These are phyloP conservation scores for Dendropsophus ebraccatus DNA, from an alignment of 2,113 vertebrate species.

Conservation along the genomic window DNA sequence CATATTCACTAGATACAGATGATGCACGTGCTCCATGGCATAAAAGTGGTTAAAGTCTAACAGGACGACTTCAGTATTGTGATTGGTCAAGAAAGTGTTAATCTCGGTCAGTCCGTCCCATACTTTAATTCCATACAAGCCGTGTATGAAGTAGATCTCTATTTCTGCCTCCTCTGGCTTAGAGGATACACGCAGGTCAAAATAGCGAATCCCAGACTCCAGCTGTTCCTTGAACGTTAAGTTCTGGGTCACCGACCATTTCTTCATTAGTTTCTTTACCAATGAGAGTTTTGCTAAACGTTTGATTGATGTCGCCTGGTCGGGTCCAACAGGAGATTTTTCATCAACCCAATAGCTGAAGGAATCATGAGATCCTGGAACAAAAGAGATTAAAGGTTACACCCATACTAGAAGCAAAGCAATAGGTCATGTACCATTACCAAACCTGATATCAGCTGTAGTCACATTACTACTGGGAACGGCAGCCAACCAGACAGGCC, in stretches of 20 bases:
- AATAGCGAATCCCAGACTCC: conserved; percentile 95
- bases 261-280: conserved; percentile 87
- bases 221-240: conserved; percentile 93
- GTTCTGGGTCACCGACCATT: conserved; percentile 92
- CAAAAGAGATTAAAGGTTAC: conserved; percentile 42
- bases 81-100: conserved; percentile 81
- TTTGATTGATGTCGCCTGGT: conserved; percentile 81
- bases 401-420: neutral
- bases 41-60: conserved; percentile 98
- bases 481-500: neutral
- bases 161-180: conserved; percentile 85
- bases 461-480: too few species aligned
- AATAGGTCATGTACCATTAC: neutral
- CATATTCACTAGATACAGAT: conserved; percentile 80
- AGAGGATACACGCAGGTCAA: conserved; percentile 95
- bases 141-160: conserved; percentile 95
- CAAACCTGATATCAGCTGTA: too few species aligned
- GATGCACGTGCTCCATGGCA: conserved; percentile 89
- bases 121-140: conserved; percentile 93
- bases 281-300: conserved; percentile 81
- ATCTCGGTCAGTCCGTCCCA: conserved; percentile 89
- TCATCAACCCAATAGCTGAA: conserved; percentile 92
- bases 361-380: conserved; percentile 85
- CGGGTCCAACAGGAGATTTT: conserved; percentile 85
- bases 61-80: conserved; percentile 86